Conservation (phyloP, 2,888 invertebrate species). For the Yponomeuta cagnagella region DNA sequence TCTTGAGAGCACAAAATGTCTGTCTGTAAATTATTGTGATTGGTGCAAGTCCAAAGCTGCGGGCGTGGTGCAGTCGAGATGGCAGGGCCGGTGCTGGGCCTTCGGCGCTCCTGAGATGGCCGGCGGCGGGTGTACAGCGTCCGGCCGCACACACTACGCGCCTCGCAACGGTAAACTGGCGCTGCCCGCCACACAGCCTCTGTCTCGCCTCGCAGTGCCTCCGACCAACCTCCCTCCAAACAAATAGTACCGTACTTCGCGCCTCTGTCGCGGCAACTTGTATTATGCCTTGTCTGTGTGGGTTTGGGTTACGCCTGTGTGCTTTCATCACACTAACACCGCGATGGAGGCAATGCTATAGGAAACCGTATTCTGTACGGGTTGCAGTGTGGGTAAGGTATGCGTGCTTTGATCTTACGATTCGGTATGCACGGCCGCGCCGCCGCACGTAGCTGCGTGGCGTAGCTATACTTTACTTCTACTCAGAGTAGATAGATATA, state of each 20-base stretch:
- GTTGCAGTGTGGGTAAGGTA: constrained; percentile 55
- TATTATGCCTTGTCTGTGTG: constrained; percentile 68
- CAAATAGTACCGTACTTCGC: constrained; percentile 73
- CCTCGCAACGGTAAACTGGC: constrained; percentile 76
- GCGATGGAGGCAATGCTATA: constrained; percentile 30
- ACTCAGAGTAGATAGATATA: constrained; percentile 39
- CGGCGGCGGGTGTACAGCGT: constrained; percentile 58
- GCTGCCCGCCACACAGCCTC: constrained; percentile 66
- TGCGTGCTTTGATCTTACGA: constrained; percentile 75
- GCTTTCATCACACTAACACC: constrained; percentile 41
- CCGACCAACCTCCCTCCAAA: constrained; percentile 73
- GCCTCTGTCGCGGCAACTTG: constrained; percentile 70
- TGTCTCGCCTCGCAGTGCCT: constrained; percentile 65
- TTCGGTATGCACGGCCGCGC: constrained; percentile 73
- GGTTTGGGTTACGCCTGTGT: constrained; percentile 47
- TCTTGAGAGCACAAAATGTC: constrained; percentile 38
- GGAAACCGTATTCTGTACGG: constrained; percentile 1
- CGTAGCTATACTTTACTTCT: constrained; percentile 66
- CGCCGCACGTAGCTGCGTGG: constrained; percentile 62
- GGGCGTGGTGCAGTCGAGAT: constrained; percentile 35
- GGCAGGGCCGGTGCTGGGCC: constrained; percentile 34
- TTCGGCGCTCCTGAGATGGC: background rate
- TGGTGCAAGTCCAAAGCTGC: background rate
- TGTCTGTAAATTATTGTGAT: constrained; percentile 28
- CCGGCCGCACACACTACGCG: constrained; percentile 75